Conservation (phyloP, 1,140 invertebrate genomes). For the Eupristina koningsbergeri region DNA sequence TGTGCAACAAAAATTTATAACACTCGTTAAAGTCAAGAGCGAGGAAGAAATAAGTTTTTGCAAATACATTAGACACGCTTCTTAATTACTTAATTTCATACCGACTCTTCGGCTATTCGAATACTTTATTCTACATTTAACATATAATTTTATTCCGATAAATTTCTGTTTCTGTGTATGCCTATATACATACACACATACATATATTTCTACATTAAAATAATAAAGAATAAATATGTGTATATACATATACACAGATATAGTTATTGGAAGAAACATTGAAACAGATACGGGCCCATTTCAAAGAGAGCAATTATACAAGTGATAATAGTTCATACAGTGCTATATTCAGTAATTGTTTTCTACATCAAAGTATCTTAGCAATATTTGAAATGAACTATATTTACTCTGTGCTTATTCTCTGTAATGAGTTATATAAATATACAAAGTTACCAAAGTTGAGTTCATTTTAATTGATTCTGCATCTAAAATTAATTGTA, state of each 20-base stretch:
- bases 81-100: constrained; percentile 65
- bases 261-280: background rate
- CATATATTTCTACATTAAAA: no score
- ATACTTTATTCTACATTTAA: constrained; percentile 50
- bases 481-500: constrained; percentile 31
- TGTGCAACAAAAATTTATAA: constrained; percentile 70
- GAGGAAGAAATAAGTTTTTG: constrained; percentile 58
- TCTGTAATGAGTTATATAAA: constrained; percentile 11
- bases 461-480: background rate
- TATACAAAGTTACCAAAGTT: background rate
- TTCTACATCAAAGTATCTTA: constrained; percentile 2
- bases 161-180: no score
- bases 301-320: constrained; percentile 56
- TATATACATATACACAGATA: no score
- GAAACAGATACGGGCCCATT: constrained; percentile 43
- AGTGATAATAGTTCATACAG: constrained; percentile 54
- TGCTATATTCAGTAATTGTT: constrained; percentile 55
- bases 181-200: no score
- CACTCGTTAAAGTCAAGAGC: constrained; percentile 62
- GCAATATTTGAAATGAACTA: background rate
- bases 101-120: constrained; percentile 4
- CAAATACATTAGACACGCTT: constrained; percentile 59
- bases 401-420: constrained; percentile 25
- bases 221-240: background rate
- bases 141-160: constrained; percentile 48